Evolutionary conservation across 2,797 vertebrate genomes (phyloP), one percentile per base, ranked within the genome.

Genomic region (Pitangus sulphuratus): DNA sequence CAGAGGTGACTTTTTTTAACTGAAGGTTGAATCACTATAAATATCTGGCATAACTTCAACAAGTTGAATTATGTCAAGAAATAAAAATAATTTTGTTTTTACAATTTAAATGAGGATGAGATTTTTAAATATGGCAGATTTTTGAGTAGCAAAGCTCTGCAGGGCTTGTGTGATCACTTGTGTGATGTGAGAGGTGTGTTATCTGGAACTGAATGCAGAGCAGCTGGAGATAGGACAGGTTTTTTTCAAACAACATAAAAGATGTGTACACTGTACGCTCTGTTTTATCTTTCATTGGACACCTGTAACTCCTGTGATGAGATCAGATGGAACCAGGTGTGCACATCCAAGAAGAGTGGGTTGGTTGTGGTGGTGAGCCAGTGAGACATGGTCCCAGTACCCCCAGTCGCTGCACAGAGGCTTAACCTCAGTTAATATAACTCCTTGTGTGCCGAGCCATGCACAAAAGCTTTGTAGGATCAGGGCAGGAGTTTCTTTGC

Each of bases 401-500:
- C 30, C 51, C 26, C 13, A 5, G 35, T 4, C 3, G 0, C 57
- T 42, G 39, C 42, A 21, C 0, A 0, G 37, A 58, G 40, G 22
- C 48, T 57, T 60, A 35, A 35, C 60, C 56, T 25, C 4, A 1
- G 51, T 9, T 80, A 22, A 11, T 8, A 15, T 25, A 22, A 31
- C 33, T 64, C 28, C 54, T 60, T 28, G n/a, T 1, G 1, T 4
- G 20, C 2, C 45, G 77, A 80, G 30, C 20, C 65, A 24, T 0
- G 1, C 0, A 0, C 71, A 31, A 61, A 37, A 39, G 77, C 66
- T 70, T 13, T 45, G 44, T 50, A 65, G 75, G n/a, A 44, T 37
- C 68, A 40, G 60, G 19, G 14, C 48, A 66, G 42, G 39, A 64
- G 9, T 26, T 71, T 19, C 56, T 83, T 11, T 54, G 26, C 28